These are phyloP conservation scores for Perizoma affinitatum DNA, from an alignment of 2,888 invertebrate species.

Conservation along the genomic window DNA sequence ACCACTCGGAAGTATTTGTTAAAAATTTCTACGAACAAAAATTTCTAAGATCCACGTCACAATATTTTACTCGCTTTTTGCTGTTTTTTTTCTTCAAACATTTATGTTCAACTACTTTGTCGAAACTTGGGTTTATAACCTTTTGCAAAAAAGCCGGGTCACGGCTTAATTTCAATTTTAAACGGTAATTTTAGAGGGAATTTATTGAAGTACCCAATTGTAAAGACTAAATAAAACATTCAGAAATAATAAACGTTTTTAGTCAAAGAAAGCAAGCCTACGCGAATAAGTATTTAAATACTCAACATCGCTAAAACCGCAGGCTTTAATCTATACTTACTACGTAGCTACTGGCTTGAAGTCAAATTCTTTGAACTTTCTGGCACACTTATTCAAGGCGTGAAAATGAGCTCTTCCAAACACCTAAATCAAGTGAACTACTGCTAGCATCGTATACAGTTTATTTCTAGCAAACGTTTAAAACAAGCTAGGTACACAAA, in stretches of 20 bases:
- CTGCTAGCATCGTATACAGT: not conserved
- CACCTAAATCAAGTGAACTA: slow-evolving; percentile 4
- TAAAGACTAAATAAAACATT: not conserved
- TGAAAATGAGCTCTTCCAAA: slow-evolving; percentile 10
- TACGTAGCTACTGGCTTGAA: not conserved
- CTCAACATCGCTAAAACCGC: not conserved
- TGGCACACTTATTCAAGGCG: slow-evolving; percentile 8
- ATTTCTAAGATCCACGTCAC: not conserved
- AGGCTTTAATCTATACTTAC: not conserved
- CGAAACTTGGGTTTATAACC: slow-evolving; percentile 2
- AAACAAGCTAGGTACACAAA: no score
- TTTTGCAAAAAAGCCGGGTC: slow-evolving; percentile 12
- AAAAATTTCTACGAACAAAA: not conserved
- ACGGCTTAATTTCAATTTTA: slow-evolving; percentile 1
- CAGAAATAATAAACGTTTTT: not conserved
- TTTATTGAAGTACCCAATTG: slow-evolving; percentile 14
- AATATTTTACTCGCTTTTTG: not conserved
- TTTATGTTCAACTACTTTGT: slow-evolving; percentile 14
- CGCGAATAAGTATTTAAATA: not conserved
- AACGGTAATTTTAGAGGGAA: slow-evolving; percentile 1
- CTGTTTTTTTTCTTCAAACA: slow-evolving; percentile 7
- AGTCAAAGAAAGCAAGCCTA: not conserved
- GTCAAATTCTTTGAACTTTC: slow-evolving; percentile 1
- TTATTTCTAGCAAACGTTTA: not conserved
- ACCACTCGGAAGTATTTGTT: no score